Conservation (phyloP, 2,888 invertebrate species). For the Oligia latruncula region DNA sequence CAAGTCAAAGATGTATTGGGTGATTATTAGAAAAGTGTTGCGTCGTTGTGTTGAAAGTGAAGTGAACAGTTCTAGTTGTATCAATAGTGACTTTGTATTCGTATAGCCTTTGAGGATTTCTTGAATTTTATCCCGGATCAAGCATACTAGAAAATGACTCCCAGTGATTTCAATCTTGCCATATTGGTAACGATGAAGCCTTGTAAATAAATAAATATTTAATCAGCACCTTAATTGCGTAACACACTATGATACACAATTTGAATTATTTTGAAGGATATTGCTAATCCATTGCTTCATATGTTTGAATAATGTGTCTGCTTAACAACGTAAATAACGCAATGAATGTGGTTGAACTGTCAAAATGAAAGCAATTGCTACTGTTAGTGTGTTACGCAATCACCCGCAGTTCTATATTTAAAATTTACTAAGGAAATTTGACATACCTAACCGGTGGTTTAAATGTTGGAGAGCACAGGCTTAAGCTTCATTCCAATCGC, state of each 20-base stretch:
- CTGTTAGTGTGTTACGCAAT: too few species aligned
- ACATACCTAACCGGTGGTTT: not conserved
- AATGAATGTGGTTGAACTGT: not conserved
- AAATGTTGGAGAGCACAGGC: not conserved
- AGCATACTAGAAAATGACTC: not conserved
- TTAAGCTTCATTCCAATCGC: not conserved
- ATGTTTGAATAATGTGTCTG: not conserved
- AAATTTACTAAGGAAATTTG: not conserved
- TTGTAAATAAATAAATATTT: not conserved
- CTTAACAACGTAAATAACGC: not conserved
- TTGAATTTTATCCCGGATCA: not conserved
- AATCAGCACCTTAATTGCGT: not conserved
- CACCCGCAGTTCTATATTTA: not conserved
- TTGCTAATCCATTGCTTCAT: not conserved
- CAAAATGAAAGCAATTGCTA: not conserved
- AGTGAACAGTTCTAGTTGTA: slow-evolving; percentile 30
- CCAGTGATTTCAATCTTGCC: not conserved
- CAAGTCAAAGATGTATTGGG: slow-evolving; percentile 4
- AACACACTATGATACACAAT: not conserved
- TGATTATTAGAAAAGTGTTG: slow-evolving; percentile 9
- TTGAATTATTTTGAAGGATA: not conserved
- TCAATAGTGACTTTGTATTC: not conserved
- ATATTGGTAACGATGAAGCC: not conserved
- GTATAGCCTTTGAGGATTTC: not conserved
- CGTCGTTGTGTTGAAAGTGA: slow-evolving; percentile 24